Base-by-base conservation (phyloP, 1,140 invertebrate genomes). In the Heliconius hermathena region DNA sequence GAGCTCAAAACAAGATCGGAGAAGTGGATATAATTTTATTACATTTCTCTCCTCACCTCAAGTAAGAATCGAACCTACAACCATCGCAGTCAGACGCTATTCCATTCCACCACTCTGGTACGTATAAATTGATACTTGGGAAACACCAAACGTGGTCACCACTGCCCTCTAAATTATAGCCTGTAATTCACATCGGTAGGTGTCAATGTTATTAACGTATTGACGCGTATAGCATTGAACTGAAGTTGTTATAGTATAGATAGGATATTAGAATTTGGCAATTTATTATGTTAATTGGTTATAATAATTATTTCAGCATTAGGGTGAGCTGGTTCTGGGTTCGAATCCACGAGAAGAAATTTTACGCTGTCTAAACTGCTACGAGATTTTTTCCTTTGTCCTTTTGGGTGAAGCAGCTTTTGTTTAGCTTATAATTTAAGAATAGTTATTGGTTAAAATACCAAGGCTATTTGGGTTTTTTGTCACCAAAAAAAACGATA, bases 101-200 rank as follows among this genome's bases (percentile, higher is more conserved):
- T 1, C 60, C 0, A 1, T 22, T 26, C 1, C 2, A 29, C 22
- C 26, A 66, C 13, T n/a, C 29, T 6, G 26, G 13, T n/a, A n/a
- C 13, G 3, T 3, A 66, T 29, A 66, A 66, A 66, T 29, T 29
- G 13, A 26, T 66, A 66, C 11, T 29, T 26, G 11, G 60, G 26
- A 57, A 57, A 66, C 13, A 66, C 60, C 22, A 26, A 16, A 13
- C 60, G 60, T 26, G 22, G 57, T 66, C 11, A 26, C 26, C 60
- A 6, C 26, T 16, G 26, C 60, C 20, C 22, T 70, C 74, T 82
- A 52, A 82, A 74, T 82, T 77, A 82, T 79, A 54, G 77, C 72
- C 72, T 74, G 74, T 77, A 75, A 82, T 82, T 82, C 78, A 70
- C 78, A 11, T 13, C 16, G 60, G 26, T 66, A 29, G 9, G n/a